Base-by-base conservation (phyloP, 2,797 vertebrate genomes). In the Sus cebifrons region DNA sequence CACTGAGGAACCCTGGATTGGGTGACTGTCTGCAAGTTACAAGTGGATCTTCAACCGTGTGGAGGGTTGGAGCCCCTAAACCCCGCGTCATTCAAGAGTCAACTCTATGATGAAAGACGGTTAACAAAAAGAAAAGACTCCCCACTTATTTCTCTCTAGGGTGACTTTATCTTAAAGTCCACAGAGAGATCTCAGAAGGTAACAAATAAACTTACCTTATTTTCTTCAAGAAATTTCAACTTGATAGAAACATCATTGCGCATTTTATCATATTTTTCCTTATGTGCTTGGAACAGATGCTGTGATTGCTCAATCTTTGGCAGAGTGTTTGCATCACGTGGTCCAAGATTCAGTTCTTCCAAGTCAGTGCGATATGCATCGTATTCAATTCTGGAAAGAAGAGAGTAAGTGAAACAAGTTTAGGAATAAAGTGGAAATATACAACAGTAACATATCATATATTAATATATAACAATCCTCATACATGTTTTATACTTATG, bases 151-250 rank as follows among this genome's bases (percentile, higher is more conserved):
- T 78, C 49, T 95, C 36, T 84, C 86, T 77, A 64, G 54, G n/a
- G 65, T 65, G 32, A 78, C 56, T 93, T 68, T 60, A 89, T 92
- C 95, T 88, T 65, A 94, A 89, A 95, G 60, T 75, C 56, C 29
- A 85, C 7, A 71, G 82, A 89, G 81, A 94, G 56, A 87, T 40
- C 16, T 94, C 29, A 70, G 70, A 93, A 97, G 71, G 4, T 71
- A 86, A 96, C 82, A 7, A 40, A 90, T 62, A 1, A 93, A 68
- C 75, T 97, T 97, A 99, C 99, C 99, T 99, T 99, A 98, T 99
- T 99, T 99, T 99, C 99, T 97, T 99, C 99, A 96, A 99, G 98
- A 98, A 99, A 99, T 98, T 99, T 99, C 95, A 99, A 98, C 98
- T 99, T 99, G 98, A 99, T 93, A 1, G 99, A 99, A 83, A 99